Conservation (phyloP, 2,113 vertebrate genomes). For the Mastomys coucha region DNA sequence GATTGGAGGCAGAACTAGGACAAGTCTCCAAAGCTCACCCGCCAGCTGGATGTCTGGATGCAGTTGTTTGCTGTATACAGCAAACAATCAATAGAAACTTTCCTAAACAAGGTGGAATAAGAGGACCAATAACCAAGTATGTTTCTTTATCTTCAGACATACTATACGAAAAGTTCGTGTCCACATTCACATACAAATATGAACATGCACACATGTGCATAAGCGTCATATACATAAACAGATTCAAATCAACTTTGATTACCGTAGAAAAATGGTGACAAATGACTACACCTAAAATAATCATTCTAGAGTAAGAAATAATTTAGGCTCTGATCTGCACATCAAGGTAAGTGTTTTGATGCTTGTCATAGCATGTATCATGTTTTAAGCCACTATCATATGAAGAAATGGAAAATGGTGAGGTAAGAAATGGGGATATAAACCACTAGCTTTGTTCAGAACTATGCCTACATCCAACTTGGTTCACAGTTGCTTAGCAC, state of each 20-base stretch:
- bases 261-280: background rate
- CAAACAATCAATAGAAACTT: background rate
- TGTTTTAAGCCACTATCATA: background rate
- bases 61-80: background rate
- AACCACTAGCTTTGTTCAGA: background rate
- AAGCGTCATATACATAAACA: background rate
- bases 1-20: no score
- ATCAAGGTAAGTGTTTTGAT: background rate
- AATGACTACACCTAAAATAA: background rate
- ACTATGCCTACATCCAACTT: background rate
- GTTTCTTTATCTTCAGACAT: background rate
- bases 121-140: no score
- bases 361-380: background rate
- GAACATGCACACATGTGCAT: background rate
- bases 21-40: background rate
- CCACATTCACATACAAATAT: background rate
- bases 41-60: no score
- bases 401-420: constrained; percentile 43
- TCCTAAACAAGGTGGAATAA: background rate
- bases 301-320: background rate
- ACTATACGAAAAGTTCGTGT: background rate
- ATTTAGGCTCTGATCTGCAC: background rate
- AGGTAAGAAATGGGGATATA: background rate
- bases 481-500: background rate
- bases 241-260: background rate